Percentiles rank a stretch among this genome's conserved stretches.
Evolutionary conservation across 2,888 invertebrate genomes (phyloP).

Genomic region (Torymus texanus): DNA sequence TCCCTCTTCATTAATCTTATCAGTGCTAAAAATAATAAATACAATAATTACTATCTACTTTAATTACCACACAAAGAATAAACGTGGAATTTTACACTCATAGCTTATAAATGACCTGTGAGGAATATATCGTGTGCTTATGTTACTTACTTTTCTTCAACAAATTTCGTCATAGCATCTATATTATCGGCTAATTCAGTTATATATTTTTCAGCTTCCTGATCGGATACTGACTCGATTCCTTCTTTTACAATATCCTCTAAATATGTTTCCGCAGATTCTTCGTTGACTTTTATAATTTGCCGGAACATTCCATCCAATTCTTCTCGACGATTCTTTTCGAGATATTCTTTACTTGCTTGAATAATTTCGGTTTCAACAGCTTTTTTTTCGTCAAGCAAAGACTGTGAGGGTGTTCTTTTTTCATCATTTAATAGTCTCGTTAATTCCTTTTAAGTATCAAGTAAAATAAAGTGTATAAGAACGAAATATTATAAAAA

Average conservation of each 20-base stretch:
- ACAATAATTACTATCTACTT: too few relatives aligned
- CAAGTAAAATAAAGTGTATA: neutral
- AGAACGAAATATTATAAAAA: too few relatives aligned
- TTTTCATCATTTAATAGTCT: conserved; percentile 84
- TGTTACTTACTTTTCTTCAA: conserved; percentile 69
- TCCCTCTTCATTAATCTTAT: conserved; percentile 63
- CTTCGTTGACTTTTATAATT: conserved; percentile 79
- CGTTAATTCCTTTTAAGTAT: conserved; percentile 80
- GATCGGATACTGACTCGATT: conserved; percentile 78
- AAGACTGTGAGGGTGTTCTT: conserved; percentile 85
- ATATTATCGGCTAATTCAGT: conserved; percentile 77
- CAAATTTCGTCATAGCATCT: conserved; percentile 77
- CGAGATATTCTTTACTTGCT: conserved; percentile 86
- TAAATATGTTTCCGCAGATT: conserved; percentile 80
- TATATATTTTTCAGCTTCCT: conserved; percentile 78
- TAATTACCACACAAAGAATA: too few relatives aligned
- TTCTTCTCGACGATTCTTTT: conserved; percentile 83
- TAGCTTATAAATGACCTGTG: too few relatives aligned
- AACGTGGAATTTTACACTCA: too few relatives aligned
- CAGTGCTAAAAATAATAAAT: conserved; percentile 50
- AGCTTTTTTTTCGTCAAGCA: conserved; percentile 87
- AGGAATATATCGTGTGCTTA: neutral
- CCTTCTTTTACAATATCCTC: conserved; percentile 80
- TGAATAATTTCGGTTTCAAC: conserved; percentile 87
- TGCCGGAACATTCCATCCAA: conserved; percentile 89